These are phyloP conservation scores for Rissa tridactyla DNA, from an alignment of 2,113 vertebrate species.

Conservation along the genomic window DNA sequence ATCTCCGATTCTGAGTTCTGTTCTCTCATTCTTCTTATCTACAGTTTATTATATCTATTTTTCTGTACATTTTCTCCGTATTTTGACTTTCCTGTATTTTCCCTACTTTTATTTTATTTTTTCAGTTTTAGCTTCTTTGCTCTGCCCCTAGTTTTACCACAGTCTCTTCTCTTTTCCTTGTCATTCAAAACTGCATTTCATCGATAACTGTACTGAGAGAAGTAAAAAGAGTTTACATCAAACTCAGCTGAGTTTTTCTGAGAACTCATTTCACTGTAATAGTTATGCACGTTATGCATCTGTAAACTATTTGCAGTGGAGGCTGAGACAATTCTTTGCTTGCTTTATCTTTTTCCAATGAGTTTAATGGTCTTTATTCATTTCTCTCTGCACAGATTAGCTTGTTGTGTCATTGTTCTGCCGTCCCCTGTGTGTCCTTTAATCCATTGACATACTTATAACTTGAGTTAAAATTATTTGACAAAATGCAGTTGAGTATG, in stretches of 20 bases:
- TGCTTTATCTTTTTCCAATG: neutral
- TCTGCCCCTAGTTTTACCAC: neutral
- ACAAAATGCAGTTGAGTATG: neutral
- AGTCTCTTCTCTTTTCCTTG: neutral
- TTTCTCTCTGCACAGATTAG: neutral
- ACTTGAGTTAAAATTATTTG: neutral
- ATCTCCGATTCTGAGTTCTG: neutral
- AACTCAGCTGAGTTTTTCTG: neutral
- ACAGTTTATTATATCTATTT: neutral
- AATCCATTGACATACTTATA: neutral
- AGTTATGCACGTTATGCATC: neutral
- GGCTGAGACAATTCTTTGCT: neutral
- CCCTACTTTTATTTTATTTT: neutral
- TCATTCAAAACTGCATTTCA: neutral
- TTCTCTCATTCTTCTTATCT: neutral
- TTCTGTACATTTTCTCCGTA: neutral
- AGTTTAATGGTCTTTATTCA: neutral
- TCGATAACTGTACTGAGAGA: neutral
- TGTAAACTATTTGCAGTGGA: neutral
- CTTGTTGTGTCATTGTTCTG: neutral
- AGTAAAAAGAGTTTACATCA: neutral
- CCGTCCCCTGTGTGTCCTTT: neutral
- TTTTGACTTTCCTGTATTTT: neutral
- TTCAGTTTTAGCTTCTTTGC: neutral
- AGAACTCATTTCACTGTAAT: neutral